Percentiles rank a stretch among this genome's conserved stretches.
These are phyloP conservation scores for Drosophila nr. perissopoda DNA, from an alignment of 2,888 invertebrate species.

Conservation along the genomic window DNA sequence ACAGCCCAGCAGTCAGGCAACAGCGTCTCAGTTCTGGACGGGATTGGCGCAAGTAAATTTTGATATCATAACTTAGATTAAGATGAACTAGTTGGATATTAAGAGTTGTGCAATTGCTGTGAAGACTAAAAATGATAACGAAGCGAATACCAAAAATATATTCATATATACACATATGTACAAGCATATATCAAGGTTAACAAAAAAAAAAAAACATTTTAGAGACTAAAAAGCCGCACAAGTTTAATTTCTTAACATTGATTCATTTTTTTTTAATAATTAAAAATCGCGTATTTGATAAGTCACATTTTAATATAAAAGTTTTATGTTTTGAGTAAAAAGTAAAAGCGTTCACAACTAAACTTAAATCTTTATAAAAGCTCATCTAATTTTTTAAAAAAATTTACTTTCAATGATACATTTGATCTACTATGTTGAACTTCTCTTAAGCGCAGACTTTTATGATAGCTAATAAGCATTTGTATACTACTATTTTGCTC, in stretches of 20 bases:
- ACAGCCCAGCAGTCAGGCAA: slow-evolving; percentile 23
- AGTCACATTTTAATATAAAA: background rate
- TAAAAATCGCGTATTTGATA: background rate
- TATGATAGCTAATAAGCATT: background rate
- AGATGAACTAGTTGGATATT: slow-evolving; percentile 8
- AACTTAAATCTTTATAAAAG: background rate
- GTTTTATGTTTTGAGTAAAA: background rate
- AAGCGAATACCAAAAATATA: slow-evolving; percentile 17
- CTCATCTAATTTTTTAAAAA: background rate
- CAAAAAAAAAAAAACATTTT: background rate
- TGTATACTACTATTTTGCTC: background rate
- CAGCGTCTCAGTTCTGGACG: slow-evolving; percentile 64
- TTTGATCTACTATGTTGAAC: background rate
- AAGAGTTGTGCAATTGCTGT: slow-evolving; percentile 26
- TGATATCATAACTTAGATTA: slow-evolving; percentile 10
- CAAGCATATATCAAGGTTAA: background rate
- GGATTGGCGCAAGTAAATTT: slow-evolving; percentile 74
- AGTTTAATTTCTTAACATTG: background rate
- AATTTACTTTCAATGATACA: background rate
- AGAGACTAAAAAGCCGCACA: background rate
- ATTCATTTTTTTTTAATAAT: background rate
- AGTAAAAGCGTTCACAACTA: background rate
- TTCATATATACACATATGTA: background rate
- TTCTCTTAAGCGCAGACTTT: background rate
- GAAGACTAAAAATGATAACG: background rate